Evolutionary conservation across 2,888 invertebrate genomes (phyloP), one percentile per base, ranked within the genome.

Genomic region (Aspidiotus rigidus): DNA sequence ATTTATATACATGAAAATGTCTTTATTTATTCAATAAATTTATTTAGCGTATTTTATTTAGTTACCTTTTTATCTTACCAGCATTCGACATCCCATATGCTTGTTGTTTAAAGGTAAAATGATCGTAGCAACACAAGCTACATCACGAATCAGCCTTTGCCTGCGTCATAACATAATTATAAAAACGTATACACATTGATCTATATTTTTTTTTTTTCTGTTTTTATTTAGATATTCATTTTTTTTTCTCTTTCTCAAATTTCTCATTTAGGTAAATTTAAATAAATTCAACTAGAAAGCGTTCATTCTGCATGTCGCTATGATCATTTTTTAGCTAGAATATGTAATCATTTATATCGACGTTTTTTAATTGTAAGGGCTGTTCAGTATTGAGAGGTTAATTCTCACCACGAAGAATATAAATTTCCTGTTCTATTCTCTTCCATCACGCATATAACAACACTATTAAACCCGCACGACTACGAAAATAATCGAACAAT

Each of bases 11-110:
- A 55, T 55, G 54, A 55, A 40, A 55, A 55, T 13, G 54, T 53
- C 55, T 64, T 64, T 64, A 55, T 64, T 64, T 64, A 55, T 64
- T 55, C 41, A 49, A 40, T 49, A 64, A 49, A 54, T 57, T 67
- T 59, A 67, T 59, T 67, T 60, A 67, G 60, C 10, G 44, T 67
- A 59, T 67, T 28, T 17, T 44, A 59, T 67, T 67, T 67, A 67
- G 60, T 59, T 60, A 67, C 60, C 67, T 67, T 67, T 60, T 67
- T 67, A 59, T 67, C 60, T 67, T 67, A 67, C 67, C 67, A 67
- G 57, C 67, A 67, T 67, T 57, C 67, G 59, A 59, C 67, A 28
- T 67, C 60, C 49, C 28, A 28, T 28, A 28, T 28, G 28, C 28
- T 11, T 59, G 39, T 59, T 59, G 44, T 67, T 67, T 67, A 42